Conservation (phyloP, 2,797 vertebrate genomes). For the Gymnoscopelus microlampas region DNA sequence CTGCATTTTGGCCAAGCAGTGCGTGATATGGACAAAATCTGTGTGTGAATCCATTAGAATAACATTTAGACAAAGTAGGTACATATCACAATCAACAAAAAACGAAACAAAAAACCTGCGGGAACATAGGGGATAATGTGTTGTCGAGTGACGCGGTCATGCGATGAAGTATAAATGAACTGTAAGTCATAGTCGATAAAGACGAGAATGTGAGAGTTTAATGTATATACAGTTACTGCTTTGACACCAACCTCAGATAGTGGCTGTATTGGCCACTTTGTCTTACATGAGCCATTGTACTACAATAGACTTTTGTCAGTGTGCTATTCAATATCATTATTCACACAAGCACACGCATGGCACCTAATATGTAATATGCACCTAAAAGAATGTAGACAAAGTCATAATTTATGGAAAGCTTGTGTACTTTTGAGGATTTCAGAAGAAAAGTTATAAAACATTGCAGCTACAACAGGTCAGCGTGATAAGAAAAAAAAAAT, state of each 20-base stretch:
- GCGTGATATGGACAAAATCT: conserved; percentile 23
- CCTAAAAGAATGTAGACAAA: neutral
- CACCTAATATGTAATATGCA: conserved; percentile 36
- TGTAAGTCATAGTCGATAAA: too few species aligned
- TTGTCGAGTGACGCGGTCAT: too few species aligned
- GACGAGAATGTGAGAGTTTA: neutral
- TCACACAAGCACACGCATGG: conserved; percentile 36
- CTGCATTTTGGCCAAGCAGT: conserved; percentile 28
- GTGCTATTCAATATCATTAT: conserved; percentile 25
- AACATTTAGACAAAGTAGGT: conserved; percentile 6
- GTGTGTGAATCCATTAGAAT: conserved; percentile 26
- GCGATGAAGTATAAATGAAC: too few species aligned
- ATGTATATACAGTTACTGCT: conserved; percentile 34
- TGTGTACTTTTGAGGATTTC: conserved; percentile 13
- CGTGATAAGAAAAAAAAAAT: neutral
- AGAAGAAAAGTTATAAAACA: neutral
- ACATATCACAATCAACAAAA: conserved; percentile 4
- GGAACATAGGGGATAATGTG: too few species aligned
- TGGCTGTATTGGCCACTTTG: conserved; percentile 21
- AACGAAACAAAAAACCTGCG: too few species aligned
- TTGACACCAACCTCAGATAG: conserved; percentile 23
- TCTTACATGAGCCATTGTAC: conserved; percentile 23
- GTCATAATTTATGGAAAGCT: neutral
- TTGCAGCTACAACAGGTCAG: conserved; percentile 1
- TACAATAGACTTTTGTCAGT: conserved; percentile 16